Conservation (phyloP, 2,888 invertebrate genomes). For the Caenorhabditis japonica region DNA sequence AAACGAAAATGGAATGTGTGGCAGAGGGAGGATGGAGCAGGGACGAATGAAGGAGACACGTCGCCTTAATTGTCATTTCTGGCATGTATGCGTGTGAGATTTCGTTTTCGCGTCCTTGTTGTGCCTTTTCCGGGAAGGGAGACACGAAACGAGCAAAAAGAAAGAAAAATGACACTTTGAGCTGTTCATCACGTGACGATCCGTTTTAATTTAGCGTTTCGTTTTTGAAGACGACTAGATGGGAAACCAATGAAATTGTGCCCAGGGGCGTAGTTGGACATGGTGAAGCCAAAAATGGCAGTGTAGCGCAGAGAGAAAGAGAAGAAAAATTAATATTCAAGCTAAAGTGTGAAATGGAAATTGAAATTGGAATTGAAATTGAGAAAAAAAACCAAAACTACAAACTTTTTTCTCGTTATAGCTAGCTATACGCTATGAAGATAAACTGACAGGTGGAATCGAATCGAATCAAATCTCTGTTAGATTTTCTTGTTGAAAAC, state of each 20-base stretch:
- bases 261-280: slow-evolving; percentile 37
- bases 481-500: no score
- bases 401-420: not conserved
- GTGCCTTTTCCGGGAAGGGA: slow-evolving; percentile 23
- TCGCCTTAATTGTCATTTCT: slow-evolving; percentile 52
- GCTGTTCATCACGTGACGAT: not conserved
- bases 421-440: no score
- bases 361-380: no score
- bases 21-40: not conserved
- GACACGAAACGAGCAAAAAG: not conserved
- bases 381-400: no score
- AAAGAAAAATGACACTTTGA: slow-evolving; percentile 5
- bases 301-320: no score
- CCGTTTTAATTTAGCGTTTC: no score
- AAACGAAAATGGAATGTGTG: slow-evolving; percentile 5
- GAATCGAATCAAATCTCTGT: no score
- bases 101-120: no score
- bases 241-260: slow-evolving; percentile 39
- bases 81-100: slow-evolving; percentile 27
- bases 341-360: no score
- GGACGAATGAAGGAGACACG: slow-evolving; percentile 4
- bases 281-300: no score
- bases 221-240: slow-evolving; percentile 4
- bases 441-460: not conserved
- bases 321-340: no score